Base-by-base conservation (phyloP, 2,888 invertebrate species). In the Sylvicola cinctus region DNA sequence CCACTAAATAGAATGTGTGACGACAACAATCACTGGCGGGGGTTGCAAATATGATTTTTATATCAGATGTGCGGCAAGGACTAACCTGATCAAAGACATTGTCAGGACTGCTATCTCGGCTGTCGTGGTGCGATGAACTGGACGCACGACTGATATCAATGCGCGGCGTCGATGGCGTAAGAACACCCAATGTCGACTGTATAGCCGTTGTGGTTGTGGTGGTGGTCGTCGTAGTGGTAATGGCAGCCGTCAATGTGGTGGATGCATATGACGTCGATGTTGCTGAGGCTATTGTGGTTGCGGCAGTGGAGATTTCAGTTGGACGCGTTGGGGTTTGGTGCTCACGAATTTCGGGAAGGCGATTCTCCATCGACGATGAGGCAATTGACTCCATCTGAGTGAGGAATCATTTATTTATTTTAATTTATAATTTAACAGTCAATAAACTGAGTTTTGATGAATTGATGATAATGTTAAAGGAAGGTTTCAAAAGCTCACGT, bases 101-200 rank as follows among this genome's bases (percentile, higher is more conserved):
- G 52, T 85, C 85, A 2, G 85, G 84, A 32, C 81, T 79, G 48
- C 79, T 79, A 48, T 81, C 81, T 32, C 77, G 69, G 46, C 80
- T 81, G 50, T 84, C 83, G 43, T 57, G 56, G 51, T 84, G 83
- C 47, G 85, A 83, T 26, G 81, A 81, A 53, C 81, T 81, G 49
- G 83, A 83, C 4, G 87, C 85, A 44, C 85, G 69, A 43, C 84
- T 85, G 52, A 87, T 79, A 61, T 87, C 85, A 46, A 85, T 87
- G 47, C 87, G 69, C 15, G 85, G 85, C 34, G 84, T 76, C 42
- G 70, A 67, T 14, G 80, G 76, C 31, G 77, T 71, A 44, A 66
- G 65, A 29, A 67, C 51, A 3, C 49, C 47, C 31, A 47, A 41
- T 7, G 49, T 45, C 29, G 48, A 42, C 42, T 46, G 44, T 10